Evolutionary conservation across 2,113 vertebrate genomes (phyloP).

Genomic region (Marmota flaviventris): DNA sequence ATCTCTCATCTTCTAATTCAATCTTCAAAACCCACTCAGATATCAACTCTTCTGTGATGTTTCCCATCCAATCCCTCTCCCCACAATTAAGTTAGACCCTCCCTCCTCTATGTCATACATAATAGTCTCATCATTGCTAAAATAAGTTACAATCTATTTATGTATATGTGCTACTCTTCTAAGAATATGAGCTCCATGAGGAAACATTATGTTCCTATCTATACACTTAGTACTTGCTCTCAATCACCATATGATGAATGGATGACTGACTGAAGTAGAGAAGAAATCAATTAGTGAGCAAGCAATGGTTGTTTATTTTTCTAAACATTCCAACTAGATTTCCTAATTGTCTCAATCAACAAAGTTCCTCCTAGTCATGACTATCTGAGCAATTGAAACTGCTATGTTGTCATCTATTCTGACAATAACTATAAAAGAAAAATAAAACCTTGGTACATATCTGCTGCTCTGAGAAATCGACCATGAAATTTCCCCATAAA

Average conservation of each 20-base stretch:
- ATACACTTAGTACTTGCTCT: conserved; percentile 45
- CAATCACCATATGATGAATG: conserved; percentile 47
- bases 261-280: conserved; percentile 77
- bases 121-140: conserved; percentile 28
- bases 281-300: conserved; percentile 85
- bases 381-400: conserved; percentile 80
- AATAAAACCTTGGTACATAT: conserved; percentile 82
- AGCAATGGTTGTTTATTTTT: conserved; percentile 85
- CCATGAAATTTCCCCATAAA: conserved; percentile 77
- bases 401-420: conserved; percentile 66
- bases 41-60: conserved; percentile 6
- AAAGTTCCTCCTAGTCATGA: conserved; percentile 77
- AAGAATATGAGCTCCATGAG: not conserved
- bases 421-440: conserved; percentile 79
- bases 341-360: conserved; percentile 82
- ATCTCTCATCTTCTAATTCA: conserved; percentile 52
- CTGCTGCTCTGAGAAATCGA: conserved; percentile 77
- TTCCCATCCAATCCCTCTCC: not conserved
- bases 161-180: conserved; percentile 4
- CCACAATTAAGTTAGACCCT: not conserved
- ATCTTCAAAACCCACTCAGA: conserved; percentile 50
- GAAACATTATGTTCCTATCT: conserved; percentile 55
- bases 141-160: conserved; percentile 51
- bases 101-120: conserved; percentile 6
- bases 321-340: conserved; percentile 78